A percentile compares a stretch with the other conserved stretches of the same genome.
Conservation (phyloP, 2,113 vertebrate species). For the Tonatia bakeri region DNA sequence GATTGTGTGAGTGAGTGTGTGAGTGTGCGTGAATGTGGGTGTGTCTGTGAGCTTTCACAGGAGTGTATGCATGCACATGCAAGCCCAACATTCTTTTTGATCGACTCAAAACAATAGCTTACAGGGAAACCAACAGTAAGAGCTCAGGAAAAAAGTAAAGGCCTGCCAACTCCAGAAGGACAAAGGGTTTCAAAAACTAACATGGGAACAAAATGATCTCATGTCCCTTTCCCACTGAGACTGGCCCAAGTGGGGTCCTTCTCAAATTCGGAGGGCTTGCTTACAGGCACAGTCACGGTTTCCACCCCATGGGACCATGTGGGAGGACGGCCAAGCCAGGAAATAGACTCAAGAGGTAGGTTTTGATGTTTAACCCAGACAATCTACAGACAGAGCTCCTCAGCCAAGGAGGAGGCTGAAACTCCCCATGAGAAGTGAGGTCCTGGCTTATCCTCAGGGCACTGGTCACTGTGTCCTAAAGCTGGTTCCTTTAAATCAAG, state of each 20-base stretch:
- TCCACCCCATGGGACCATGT: background rate
- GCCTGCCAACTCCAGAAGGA: constrained; percentile 56
- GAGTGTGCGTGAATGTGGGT: too few species aligned
- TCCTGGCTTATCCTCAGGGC: background rate
- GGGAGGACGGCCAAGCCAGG: constrained; percentile 30
- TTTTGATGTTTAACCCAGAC: constrained; percentile 52
- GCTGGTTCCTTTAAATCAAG: background rate
- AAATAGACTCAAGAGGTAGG: constrained; percentile 47
- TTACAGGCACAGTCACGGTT: background rate
- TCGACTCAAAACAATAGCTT: constrained; percentile 48
- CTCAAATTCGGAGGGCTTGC: background rate
- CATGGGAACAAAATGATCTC: constrained; percentile 49
- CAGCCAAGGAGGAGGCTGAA: background rate
- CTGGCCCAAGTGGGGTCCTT: background rate
- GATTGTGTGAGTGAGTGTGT: background rate
- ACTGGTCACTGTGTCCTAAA: background rate
- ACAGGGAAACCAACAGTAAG: constrained; percentile 14
- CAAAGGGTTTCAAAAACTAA: constrained; percentile 46
- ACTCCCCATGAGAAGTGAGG: background rate
- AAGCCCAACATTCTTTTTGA: background rate
- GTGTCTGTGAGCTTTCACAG: background rate
- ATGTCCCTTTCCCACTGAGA: background rate
- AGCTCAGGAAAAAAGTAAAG: constrained; percentile 39
- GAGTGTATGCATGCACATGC: background rate
- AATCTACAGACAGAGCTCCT: background rate